Evolutionary conservation across 2,888 invertebrate genomes (phyloP), one percentile per base, ranked within the genome.

Genomic region (Steinernema carpocapsae): DNA sequence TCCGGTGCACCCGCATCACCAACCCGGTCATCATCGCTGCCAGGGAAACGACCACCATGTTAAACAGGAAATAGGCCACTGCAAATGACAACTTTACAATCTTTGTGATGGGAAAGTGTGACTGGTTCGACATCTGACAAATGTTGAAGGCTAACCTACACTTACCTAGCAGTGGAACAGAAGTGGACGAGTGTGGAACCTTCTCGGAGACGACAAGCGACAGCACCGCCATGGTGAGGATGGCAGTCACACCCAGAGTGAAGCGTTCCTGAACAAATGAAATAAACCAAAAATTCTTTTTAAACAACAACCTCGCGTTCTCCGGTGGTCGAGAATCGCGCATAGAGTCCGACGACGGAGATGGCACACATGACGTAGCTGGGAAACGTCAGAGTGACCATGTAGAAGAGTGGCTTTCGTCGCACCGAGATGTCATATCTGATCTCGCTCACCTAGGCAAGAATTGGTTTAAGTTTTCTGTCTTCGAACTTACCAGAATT

Each of bases 11-110:
- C 59, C 81, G 78, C 84, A 85, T 81, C 37, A 85, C 83, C 29
- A 83, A 73, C 19, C 78, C 83, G 2, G 85, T 85, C 3, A 81
- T 82, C 80, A 85, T 83, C 0, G 84, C 84, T 7, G 85, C 85
- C 46, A 84, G 72, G 0, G 82, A 82, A 1, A 85, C 82, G 10
- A 82, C 79, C 32, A 85, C 82, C 85, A 85, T 85, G 76, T 85
- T 86, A 83, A 84, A 85, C 22, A 85, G 81, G 74, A 85, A 85
- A 64, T 85, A 85, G 59, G 84, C 84, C 0, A 85, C 85, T 83
- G 78, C 72, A 82, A 77, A 37, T 37, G 37, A 37, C 37, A 37
- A 37, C 4, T 37, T 37, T 37, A 37, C 37, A 10, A 37, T 37
- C 10, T 37, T 10, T 37, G 37, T 10, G 10, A 10, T 10, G 37